These are phyloP conservation scores for Alces alces DNA, from an alignment of 2,113 vertebrate species.

Conservation along the genomic window DNA sequence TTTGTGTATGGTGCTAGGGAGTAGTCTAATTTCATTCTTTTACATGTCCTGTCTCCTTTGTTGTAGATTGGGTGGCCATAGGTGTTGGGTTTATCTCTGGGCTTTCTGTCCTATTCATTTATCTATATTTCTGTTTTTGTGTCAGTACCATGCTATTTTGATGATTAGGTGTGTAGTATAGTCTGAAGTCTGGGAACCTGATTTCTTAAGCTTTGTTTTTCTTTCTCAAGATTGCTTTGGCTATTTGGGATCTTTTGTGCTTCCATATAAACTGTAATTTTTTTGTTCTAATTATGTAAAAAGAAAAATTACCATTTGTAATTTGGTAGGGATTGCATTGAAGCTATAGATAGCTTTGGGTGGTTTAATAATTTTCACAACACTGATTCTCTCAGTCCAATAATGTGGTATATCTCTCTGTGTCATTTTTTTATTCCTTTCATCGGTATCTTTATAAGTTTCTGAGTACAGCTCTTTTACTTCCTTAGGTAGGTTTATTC, in stretches of 20 bases:
- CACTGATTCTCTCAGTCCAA: not conserved
- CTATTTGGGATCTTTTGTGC: not conserved
- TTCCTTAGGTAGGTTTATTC: not conserved
- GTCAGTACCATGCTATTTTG: not conserved
- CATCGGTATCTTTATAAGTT: not conserved
- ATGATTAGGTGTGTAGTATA: not conserved
- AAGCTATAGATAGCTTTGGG: not conserved
- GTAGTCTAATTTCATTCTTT: not conserved
- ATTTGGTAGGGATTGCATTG: not conserved
- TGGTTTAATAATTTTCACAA: not conserved
- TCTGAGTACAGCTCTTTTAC: not conserved
- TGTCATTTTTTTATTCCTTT: not conserved
- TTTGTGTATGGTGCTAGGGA: not conserved
- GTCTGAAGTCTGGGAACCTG: not conserved
- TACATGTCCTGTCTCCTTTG: not conserved
- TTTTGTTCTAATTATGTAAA: not conserved
- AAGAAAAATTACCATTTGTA: not conserved
- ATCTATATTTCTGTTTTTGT: not conserved
- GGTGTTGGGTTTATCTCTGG: not conserved
- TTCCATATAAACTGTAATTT: not conserved
- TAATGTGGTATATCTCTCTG: not conserved
- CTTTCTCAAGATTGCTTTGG: not conserved
- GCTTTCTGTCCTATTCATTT: not conserved
- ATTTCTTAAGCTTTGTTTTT: not conserved
- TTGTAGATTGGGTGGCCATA: not conserved